A percentile compares a stretch with the other conserved stretches of the same genome.
Conservation (phyloP, 2,113 vertebrate species). For the Calyptommatus sinebrachiatus region DNA sequence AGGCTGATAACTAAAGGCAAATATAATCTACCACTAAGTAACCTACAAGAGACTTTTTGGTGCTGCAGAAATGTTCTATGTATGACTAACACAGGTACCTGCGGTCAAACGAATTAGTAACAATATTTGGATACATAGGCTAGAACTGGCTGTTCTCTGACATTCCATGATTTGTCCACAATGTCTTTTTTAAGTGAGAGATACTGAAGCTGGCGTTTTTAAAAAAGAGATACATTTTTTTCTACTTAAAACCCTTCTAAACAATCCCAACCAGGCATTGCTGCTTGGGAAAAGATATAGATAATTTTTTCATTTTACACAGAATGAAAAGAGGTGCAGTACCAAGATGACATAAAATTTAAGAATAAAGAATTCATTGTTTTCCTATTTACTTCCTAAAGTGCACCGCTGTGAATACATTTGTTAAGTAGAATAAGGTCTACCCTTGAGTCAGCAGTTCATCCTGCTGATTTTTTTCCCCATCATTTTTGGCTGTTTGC, state of each 20-base stretch:
- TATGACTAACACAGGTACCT: constrained; percentile 3
- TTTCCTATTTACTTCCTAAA: not conserved
- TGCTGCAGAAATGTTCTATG: too few species aligned
- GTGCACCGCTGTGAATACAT: not conserved
- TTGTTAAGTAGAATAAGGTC: too few species aligned
- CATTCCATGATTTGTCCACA: not conserved
- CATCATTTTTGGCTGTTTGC: too few species aligned
- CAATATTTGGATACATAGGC: not conserved
- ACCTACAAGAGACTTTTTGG: not conserved
- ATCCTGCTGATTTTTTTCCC: too few species aligned
- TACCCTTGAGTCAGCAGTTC: too few species aligned
- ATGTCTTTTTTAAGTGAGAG: not conserved
- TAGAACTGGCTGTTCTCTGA: not conserved
- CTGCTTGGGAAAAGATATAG: not conserved
- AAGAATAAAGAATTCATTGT: not conserved
- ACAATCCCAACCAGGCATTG: not conserved
- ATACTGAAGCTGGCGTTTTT: not conserved
- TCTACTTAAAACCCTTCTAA: not conserved
- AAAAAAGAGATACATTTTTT: not conserved
- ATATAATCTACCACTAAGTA: not conserved
- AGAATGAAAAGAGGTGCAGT: not conserved
- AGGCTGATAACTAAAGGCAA: not conserved
- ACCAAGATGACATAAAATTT: not conserved
- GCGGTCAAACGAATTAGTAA: not conserved
- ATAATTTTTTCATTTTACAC: not conserved